phyloP scores from a whole-genome alignment of 2,797 vertebrate species.

The Linurgus olivaceus region DNA sequence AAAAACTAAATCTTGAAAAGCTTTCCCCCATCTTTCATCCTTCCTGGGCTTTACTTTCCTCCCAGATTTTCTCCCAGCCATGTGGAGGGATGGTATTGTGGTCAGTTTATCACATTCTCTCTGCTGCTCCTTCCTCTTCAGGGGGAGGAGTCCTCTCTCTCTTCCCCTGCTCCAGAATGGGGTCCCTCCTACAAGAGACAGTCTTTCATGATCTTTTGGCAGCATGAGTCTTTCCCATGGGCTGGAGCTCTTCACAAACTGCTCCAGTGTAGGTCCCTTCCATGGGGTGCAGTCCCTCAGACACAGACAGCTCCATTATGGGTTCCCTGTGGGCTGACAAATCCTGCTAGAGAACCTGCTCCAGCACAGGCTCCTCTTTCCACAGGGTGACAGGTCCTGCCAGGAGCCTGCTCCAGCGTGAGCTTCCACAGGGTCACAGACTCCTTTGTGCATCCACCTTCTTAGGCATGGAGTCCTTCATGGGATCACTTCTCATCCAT shows the following conservation, averaged over 20 bases:
- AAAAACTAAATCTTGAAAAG: background rate
- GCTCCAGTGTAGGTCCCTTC: background rate
- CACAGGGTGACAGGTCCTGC: background rate
- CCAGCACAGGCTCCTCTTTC: fast-evolving
- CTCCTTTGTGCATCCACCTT: background rate
- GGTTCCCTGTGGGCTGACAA: background rate
- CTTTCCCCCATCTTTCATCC: background rate
- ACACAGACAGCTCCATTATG: background rate
- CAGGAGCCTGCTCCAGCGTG: fast-evolving
- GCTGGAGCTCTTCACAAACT: background rate
- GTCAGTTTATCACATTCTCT: background rate
- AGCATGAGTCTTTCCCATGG: background rate
- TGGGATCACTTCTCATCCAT: background rate
- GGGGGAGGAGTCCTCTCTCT: background rate
- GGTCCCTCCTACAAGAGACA: background rate
- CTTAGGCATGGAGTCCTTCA: background rate
- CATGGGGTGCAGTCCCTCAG: background rate
- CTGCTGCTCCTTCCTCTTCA: background rate
- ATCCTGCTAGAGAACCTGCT: background rate
- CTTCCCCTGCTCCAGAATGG: background rate
- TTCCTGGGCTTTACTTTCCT: background rate
- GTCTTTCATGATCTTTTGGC: background rate
- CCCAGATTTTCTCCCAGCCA: background rate
- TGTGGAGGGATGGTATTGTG: too few relatives aligned
- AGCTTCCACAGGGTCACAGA: background rate